Percentiles rank a stretch among this genome's conserved stretches.
phyloP scores from a whole-genome alignment of 2,797 vertebrate species.

The Crenuchus spilurus region DNA sequence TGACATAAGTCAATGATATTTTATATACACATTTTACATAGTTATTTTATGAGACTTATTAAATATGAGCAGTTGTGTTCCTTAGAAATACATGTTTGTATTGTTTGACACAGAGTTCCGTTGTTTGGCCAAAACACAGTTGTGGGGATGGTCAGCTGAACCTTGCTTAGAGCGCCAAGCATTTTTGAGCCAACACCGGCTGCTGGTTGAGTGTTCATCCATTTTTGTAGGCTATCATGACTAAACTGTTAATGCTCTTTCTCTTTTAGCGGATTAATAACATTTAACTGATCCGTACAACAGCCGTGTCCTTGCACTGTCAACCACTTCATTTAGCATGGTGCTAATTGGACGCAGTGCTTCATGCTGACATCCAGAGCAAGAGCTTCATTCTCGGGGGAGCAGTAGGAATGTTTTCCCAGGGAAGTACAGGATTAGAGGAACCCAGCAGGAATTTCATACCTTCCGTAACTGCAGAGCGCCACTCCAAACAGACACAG shows the following conservation, averaged over 20 bases:
- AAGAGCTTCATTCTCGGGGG: constrained; percentile 63
- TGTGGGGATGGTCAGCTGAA: too few relatives aligned
- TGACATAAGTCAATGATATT: too few relatives aligned
- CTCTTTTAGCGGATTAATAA: background rate
- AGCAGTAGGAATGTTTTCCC: constrained; percentile 76
- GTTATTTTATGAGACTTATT: too few relatives aligned
- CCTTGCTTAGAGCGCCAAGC: too few relatives aligned
- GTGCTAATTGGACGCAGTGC: background rate
- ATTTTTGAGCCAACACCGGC: too few relatives aligned
- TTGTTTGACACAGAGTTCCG: too few relatives aligned
- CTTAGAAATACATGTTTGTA: too few relatives aligned
- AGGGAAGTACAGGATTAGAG: constrained; percentile 72
- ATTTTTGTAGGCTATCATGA: background rate
- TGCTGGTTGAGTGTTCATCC: background rate
- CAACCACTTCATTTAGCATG: background rate
- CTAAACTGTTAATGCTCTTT: background rate
- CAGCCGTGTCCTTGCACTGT: background rate
- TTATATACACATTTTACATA: too few relatives aligned
- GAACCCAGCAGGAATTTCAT: constrained; percentile 69
- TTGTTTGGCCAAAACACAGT: too few relatives aligned
- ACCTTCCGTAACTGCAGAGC: constrained; percentile 55
- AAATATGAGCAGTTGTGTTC: too few relatives aligned
- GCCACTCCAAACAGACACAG: constrained; percentile 54
- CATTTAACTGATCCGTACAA: background rate
- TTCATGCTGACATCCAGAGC: constrained; percentile 51